Evolutionary conservation across 2,113 vertebrate species (phyloP).

Genomic region (Stomatorhinus ivindoensis): DNA sequence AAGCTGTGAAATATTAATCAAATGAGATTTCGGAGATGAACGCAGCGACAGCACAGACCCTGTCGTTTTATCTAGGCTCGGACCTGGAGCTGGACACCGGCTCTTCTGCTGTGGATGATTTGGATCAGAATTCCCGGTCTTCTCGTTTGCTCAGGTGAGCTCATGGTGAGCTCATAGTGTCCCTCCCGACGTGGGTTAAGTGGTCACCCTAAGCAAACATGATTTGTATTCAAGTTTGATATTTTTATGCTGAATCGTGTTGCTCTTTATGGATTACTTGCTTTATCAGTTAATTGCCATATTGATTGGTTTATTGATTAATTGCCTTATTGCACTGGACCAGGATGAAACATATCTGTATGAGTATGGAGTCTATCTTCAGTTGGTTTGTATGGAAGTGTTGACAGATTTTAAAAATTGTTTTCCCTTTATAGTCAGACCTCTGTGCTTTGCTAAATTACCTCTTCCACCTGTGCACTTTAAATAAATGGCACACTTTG

Average conservation of each 20-base stretch:
- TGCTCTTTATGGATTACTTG: background rate
- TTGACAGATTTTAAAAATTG: background rate
- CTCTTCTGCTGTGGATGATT: background rate
- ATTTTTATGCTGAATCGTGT: background rate
- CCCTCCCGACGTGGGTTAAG: background rate
- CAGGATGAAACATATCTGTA: background rate
- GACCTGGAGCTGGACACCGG: background rate
- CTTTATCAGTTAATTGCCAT: background rate
- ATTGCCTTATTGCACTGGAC: background rate
- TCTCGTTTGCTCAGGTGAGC: background rate
- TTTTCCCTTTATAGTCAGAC: background rate
- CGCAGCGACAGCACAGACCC: background rate
- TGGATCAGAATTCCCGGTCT: background rate
- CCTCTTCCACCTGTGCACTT: background rate
- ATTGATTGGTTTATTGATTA: background rate
- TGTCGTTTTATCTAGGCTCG: background rate
- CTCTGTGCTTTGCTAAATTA: background rate
- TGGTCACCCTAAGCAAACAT: background rate
- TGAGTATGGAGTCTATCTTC: background rate
- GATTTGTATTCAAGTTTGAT: background rate
- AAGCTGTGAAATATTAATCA: conserved; percentile 18
- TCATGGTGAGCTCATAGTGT: background rate
- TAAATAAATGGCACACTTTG: background rate
- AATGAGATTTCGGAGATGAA: background rate
- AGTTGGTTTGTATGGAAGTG: background rate